Percentiles rank a stretch among this genome's conserved stretches.
phyloP scores from a whole-genome alignment of 2,797 vertebrate genomes.

The Myotis planiceps region DNA sequence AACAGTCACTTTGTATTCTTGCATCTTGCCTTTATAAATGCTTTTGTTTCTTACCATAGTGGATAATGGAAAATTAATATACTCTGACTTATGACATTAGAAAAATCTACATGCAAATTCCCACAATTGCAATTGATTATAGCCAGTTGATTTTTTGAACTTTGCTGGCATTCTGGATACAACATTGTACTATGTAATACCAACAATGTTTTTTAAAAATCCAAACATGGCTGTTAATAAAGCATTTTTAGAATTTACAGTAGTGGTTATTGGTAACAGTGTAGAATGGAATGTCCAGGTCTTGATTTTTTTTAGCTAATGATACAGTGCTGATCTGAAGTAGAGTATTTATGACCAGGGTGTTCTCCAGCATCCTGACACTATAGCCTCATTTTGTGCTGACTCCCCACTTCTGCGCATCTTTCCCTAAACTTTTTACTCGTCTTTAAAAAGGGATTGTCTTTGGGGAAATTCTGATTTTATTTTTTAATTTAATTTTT shows the following conservation, averaged over 20 bases:
- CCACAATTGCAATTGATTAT: slow-evolving; percentile 22
- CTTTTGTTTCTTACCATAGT: slow-evolving; percentile 64
- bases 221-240: background rate
- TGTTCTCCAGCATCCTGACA: background rate
- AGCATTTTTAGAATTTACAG: background rate
- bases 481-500: too few relatives aligned
- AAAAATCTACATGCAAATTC: slow-evolving; percentile 68
- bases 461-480: background rate
- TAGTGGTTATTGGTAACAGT: background rate
- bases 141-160: slow-evolving; percentile 41
- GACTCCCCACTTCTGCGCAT: background rate
- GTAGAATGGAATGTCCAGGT: background rate
- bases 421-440: background rate
- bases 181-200: slow-evolving; percentile 5
- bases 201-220: background rate
- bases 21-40: slow-evolving; percentile 75
- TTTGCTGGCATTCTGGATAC: slow-evolving; percentile 23
- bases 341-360: background rate
- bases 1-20: slow-evolving; percentile 74
- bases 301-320: background rate
- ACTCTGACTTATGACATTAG: slow-evolving; percentile 49
- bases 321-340: background rate
- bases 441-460: background rate
- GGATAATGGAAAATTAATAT: slow-evolving; percentile 48
- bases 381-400: background rate